phyloP scores from a whole-genome alignment of 2,113 vertebrate species.

The Piprites chloris region DNA sequence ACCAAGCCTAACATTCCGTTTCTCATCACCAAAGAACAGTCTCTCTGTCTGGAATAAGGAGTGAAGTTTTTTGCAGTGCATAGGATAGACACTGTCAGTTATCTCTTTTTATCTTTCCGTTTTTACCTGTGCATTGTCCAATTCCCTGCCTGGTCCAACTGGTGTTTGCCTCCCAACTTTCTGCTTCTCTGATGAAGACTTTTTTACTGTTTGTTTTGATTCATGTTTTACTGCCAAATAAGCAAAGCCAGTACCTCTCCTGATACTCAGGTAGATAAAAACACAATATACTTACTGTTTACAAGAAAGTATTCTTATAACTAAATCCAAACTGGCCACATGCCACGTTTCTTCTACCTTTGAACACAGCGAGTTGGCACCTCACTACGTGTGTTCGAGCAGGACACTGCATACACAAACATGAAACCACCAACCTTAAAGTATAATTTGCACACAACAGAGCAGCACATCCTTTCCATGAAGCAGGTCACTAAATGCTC shows the following conservation, averaged over 20 bases:
- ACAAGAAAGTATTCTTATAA: neutral
- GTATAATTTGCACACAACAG: neutral
- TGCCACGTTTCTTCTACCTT: neutral
- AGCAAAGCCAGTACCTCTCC: neutral
- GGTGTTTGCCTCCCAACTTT: neutral
- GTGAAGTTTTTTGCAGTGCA: neutral
- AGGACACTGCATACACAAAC: neutral
- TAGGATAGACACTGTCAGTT: neutral
- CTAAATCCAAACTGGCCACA: neutral
- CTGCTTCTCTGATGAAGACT: neutral
- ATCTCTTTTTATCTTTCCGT: neutral
- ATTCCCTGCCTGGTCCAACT: neutral
- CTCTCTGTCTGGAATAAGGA: neutral
- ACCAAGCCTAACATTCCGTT: neutral
- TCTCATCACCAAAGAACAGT: neutral
- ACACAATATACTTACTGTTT: neutral
- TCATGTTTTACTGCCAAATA: neutral
- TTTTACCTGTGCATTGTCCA: neutral
- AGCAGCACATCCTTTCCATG: neutral
- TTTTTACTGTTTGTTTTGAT: neutral
- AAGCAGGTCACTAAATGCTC: neutral
- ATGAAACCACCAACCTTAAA: neutral
- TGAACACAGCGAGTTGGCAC: neutral
- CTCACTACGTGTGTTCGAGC: rapidly evolving
- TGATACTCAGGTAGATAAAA: neutral